Evolutionary conservation across 2,797 vertebrate genomes (phyloP).

Genomic region (Xenops minutus): DNA sequence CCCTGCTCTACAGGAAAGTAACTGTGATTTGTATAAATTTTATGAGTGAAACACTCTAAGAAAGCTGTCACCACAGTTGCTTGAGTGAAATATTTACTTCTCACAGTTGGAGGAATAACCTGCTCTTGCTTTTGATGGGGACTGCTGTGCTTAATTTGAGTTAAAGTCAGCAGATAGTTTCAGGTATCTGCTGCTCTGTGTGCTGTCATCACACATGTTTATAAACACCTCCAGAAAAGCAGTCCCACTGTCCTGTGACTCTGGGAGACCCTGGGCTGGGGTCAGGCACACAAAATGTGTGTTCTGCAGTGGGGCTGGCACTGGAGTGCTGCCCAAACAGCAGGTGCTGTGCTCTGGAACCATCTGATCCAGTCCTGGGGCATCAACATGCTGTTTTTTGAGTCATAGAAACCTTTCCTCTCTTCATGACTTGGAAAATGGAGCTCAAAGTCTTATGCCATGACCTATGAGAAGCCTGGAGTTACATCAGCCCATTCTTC

Average conservation of each 20-base stretch:
- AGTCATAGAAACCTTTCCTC: neutral
- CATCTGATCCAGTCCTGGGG: no score
- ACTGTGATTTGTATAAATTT: neutral
- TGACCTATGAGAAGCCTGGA: neutral
- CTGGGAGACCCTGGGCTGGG: neutral
- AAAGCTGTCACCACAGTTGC: neutral
- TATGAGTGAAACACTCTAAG: neutral
- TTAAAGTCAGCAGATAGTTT: neutral
- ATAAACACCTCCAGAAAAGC: neutral
- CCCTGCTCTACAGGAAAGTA: neutral
- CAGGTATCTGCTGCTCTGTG: neutral
- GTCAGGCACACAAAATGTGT: neutral
- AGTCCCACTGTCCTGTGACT: neutral
- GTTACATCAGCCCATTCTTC: neutral
- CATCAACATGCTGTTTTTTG: fast-evolving
- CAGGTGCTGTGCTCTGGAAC: neutral
- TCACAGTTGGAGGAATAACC: constrained; percentile 50
- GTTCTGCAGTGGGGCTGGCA: neutral
- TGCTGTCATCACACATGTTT: neutral
- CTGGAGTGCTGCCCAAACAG: neutral
- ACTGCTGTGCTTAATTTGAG: constrained; percentile 23
- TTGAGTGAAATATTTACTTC: constrained; percentile 42
- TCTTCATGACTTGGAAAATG: neutral
- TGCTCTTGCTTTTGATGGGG: constrained; percentile 2
- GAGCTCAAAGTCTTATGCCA: neutral